A percentile compares a stretch with the other conserved stretches of the same genome.
These are phyloP conservation scores for Drosophila setifemur DNA, from an alignment of 1,140 invertebrate genomes.

Conservation along the genomic window DNA sequence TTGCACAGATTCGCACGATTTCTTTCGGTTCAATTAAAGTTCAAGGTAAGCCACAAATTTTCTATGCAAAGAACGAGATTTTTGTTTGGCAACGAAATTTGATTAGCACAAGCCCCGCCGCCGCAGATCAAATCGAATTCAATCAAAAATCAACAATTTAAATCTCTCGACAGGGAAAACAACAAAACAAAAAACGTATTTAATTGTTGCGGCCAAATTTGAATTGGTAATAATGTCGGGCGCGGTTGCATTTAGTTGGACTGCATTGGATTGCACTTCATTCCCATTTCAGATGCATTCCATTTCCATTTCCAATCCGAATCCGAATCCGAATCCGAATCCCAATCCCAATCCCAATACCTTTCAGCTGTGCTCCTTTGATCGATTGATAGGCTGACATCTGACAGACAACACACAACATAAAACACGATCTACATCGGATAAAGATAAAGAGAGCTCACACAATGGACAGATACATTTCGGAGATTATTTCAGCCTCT, in stretches of 20 bases:
- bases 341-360: no score
- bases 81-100: conserved; percentile 15
- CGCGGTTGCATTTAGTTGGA: conserved; percentile 12
- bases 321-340: no score
- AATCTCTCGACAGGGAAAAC: no score
- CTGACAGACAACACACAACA: conserved; percentile 8
- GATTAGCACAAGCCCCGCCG: conserved; percentile 24
- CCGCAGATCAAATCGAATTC: conserved; percentile 13
- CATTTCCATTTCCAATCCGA: conserved; percentile 15
- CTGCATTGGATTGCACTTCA: conserved; percentile 6
- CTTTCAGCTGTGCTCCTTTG: no score
- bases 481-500: no score
- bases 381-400: conserved; percentile 32
- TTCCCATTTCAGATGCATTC: conserved; percentile 21
- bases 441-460: neutral
- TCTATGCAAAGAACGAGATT: conserved; percentile 52
- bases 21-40: conserved; percentile 45
- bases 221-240: conserved; percentile 78
- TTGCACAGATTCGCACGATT: conserved; percentile 21
- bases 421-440: conserved; percentile 10
- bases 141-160: neutral
- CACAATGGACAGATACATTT: no score
- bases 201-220: conserved; percentile 70
- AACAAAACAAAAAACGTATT: conserved; percentile 32
- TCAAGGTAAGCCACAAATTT: conserved; percentile 52